These are phyloP conservation scores for Sardinella longiceps DNA, from an alignment of 2,797 vertebrate genomes.

Conservation along the genomic window DNA sequence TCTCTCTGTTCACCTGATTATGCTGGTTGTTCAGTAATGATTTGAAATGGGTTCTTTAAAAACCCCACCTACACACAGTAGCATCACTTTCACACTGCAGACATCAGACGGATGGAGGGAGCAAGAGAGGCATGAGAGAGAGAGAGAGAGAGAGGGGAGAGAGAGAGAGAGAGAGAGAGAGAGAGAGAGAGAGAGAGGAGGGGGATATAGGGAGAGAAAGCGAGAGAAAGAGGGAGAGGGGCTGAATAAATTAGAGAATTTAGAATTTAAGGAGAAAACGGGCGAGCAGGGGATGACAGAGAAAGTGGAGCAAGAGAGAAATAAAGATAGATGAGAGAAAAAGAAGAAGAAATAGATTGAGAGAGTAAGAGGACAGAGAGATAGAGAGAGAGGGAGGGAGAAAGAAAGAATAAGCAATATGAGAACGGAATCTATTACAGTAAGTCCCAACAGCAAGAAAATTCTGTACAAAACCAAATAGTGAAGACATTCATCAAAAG, in stretches of 20 bases:
- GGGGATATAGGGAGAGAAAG: not conserved
- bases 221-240: not conserved
- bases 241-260: too few relatives aligned
- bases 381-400: not conserved
- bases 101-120: not conserved
- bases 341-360: too few relatives aligned
- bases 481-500: not conserved
- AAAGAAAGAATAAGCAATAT: not conserved
- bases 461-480: not conserved
- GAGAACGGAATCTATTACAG: slow-evolving; percentile 44
- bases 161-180: not conserved
- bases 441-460: slow-evolving; percentile 49
- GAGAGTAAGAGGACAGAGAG: not conserved
- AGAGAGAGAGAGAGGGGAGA: not conserved
- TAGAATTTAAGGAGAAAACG: too few relatives aligned
- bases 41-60: too few relatives aligned
- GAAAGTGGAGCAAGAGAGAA: too few relatives aligned
- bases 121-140: too few relatives aligned
- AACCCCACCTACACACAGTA: too few relatives aligned
- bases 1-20: too few relatives aligned
- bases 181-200: not conserved
- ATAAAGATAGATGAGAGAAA: too few relatives aligned
- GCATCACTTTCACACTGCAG: too few relatives aligned
- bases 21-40: too few relatives aligned
- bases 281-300: too few relatives aligned